Conservation (phyloP, 1,140 invertebrate species). For the Drosophila insularis region DNA sequence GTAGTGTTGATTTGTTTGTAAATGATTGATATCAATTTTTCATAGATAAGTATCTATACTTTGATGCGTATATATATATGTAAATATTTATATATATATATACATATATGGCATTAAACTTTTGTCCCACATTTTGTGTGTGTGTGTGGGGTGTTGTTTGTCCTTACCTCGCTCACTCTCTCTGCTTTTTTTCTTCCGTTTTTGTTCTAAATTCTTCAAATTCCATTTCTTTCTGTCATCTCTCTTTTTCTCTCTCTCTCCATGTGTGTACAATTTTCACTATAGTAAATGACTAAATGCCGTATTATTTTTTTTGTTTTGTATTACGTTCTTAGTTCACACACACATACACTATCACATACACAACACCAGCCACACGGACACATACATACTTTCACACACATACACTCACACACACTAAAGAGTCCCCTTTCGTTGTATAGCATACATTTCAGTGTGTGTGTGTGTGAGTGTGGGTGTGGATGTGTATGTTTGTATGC, state of each 20-base stretch:
- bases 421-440: not conserved
- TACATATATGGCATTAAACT: slow-evolving; percentile 4
- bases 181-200: not conserved
- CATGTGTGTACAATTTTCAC: not conserved
- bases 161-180: not conserved
- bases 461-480: not conserved
- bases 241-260: not conserved
- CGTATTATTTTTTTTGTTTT: not conserved
- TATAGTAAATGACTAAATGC: slow-evolving; percentile 1
- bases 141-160: not conserved
- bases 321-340: not conserved
- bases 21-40: no score
- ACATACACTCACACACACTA: not conserved
- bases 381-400: slow-evolving; percentile 1
- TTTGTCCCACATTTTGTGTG: not conserved
- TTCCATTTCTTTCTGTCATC: no score
- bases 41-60: no score
- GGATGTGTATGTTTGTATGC: not conserved
- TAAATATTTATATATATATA: no score
- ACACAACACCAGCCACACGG: not conserved
- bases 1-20: no score
- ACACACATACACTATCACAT: not conserved
- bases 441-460: not conserved
- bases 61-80: not conserved
- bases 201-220: not conserved